phyloP scores from a whole-genome alignment of 2,797 vertebrate species.

The Takifugu ocellatus region DNA sequence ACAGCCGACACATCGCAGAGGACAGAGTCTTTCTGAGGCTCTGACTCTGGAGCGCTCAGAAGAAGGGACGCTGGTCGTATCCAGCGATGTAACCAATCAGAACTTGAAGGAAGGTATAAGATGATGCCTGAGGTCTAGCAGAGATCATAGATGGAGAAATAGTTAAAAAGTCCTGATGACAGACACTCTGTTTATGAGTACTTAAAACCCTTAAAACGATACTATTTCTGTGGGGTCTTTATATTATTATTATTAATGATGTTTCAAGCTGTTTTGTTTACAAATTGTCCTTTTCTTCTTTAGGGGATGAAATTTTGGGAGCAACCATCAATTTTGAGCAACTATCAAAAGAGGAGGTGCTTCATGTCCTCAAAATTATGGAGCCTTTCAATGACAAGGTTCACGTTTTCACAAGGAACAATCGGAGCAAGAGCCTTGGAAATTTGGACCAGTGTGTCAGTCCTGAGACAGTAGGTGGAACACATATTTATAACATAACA shows the following conservation, averaged over 20 bases:
- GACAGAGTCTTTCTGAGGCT: conserved; percentile 69
- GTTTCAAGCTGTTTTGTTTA: background rate
- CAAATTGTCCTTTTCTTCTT: conserved; percentile 33
- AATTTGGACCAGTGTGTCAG: conserved; percentile 52
- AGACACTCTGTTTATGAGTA: background rate
- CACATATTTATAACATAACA: background rate
- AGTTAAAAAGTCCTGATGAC: background rate
- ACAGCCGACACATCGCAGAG: conserved; percentile 60
- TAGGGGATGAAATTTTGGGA: conserved; percentile 76
- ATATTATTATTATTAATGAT: too few species aligned
- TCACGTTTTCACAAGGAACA: conserved; percentile 61
- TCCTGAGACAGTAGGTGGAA: conserved; percentile 66
- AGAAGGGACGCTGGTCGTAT: conserved; percentile 53
- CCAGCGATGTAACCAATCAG: conserved; percentile 39
- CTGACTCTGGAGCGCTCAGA: conserved; percentile 65
- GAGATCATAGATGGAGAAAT: background rate
- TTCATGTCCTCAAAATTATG: conserved; percentile 71
- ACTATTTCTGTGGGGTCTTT: too few species aligned
- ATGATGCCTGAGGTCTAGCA: background rate
- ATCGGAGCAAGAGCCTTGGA: conserved; percentile 61
- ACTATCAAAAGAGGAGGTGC: conserved; percentile 72
- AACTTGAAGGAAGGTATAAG: conserved; percentile 66
- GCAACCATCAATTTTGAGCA: conserved; percentile 74
- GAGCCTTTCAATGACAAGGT: conserved; percentile 72
- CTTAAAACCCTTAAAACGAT: too few species aligned